A percentile compares a stretch with the other conserved stretches of the same genome.
phyloP scores from a whole-genome alignment of 2,888 invertebrate species.

The Sarcophaga rosellei region DNA sequence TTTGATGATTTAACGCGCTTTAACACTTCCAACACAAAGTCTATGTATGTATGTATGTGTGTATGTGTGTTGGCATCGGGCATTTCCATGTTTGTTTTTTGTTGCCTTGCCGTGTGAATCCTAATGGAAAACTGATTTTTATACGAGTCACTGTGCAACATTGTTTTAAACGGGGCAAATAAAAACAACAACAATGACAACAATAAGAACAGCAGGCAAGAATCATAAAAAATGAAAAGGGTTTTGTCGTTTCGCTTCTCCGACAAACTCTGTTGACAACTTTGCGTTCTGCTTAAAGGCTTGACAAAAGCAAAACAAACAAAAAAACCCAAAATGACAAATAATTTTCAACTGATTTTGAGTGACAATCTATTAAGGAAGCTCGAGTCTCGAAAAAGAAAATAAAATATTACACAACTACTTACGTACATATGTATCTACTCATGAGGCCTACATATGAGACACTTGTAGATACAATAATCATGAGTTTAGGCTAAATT shows the following conservation, averaged over 20 bases:
- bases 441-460: not conserved
- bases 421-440: not conserved
- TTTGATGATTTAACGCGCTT: slow-evolving; percentile 7
- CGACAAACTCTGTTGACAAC: not conserved
- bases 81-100: not conserved
- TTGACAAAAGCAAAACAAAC: not conserved
- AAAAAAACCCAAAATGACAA: slow-evolving; percentile 36
- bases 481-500: too few relatives aligned
- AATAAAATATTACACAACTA: not conserved
- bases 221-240: slow-evolving; percentile 16
- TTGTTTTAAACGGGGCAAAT: not conserved
- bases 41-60: not conserved
- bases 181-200: not conserved
- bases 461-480: too few relatives aligned
- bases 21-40: not conserved
- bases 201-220: not conserved
- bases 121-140: not conserved
- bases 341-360: slow-evolving; percentile 46
- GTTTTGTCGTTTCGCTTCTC: not conserved
- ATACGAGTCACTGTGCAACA: not conserved
- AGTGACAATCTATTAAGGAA: slow-evolving; percentile 30
- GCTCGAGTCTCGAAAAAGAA: not conserved
- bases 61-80: not conserved
- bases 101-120: not conserved
- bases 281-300: slow-evolving; percentile 5